Conservation (phyloP, 2,113 vertebrate genomes). For the Atherinomorus stipes region DNA sequence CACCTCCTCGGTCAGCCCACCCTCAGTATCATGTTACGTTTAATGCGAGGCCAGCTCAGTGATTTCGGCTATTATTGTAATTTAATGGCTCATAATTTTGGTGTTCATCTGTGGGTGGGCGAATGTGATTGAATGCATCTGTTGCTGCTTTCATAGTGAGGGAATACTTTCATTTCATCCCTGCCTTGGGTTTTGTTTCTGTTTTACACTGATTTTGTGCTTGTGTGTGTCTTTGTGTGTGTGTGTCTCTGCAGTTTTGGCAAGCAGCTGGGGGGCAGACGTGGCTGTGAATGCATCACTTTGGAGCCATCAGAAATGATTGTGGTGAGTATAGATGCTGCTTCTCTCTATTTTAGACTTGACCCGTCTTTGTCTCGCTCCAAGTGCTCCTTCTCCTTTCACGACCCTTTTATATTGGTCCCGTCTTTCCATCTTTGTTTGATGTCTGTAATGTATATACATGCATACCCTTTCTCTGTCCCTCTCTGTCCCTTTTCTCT, state of each 20-base stretch:
- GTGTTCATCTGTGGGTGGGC: constrained; percentile 11
- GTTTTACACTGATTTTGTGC: constrained; percentile 16
- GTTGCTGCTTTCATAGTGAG: not conserved
- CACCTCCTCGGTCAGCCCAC: not conserved
- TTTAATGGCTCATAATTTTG: not conserved
- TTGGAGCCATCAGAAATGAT: constrained; percentile 99
- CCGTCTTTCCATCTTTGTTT: constrained; percentile 42
- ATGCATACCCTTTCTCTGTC: not conserved
- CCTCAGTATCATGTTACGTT: not conserved
- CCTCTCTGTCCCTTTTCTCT: constrained; percentile 1
- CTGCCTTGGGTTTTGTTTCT: constrained; percentile 13
- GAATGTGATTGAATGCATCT: constrained; percentile 26
- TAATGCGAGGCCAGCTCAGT: not conserved
- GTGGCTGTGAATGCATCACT: constrained; percentile 97
- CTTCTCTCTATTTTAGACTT: not conserved
- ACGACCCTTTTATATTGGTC: constrained; percentile 51
- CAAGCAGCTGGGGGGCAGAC: constrained; percentile 94
- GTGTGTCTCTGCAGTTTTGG: constrained; percentile 88
- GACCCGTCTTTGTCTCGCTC: constrained; percentile 27
- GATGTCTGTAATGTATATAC: too few species aligned
- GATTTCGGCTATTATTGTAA: not conserved
- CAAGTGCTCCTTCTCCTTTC: not conserved
- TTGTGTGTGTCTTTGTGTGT: constrained; percentile 27
- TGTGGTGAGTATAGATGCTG: constrained; percentile 87
- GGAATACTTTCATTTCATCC: constrained; percentile 3